phyloP scores from a whole-genome alignment of 53 echinoderm and acorn worm species.

The Stichopus horrens region DNA sequence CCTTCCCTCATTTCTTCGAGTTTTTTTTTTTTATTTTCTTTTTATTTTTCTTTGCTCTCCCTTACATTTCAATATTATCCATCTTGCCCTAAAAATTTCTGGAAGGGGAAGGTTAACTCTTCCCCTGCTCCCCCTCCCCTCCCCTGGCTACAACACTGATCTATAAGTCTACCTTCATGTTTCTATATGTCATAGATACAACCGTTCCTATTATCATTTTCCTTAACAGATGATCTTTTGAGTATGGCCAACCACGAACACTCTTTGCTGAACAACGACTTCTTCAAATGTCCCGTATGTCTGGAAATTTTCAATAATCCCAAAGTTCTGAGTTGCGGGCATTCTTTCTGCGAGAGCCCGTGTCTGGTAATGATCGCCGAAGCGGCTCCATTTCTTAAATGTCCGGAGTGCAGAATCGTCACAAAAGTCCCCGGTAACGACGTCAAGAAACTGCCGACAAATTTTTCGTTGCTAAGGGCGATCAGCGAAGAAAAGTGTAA shows the following conservation, averaged over 20 bases:
- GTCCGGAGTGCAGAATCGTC: slow-evolving; percentile 23
- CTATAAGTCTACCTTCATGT: background rate
- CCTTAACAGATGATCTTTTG: background rate
- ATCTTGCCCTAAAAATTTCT: background rate
- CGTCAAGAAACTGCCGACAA: slow-evolving; percentile 19
- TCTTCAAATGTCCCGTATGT: slow-evolving; percentile 26
- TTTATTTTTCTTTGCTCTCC: no score
- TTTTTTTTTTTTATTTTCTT: no score
- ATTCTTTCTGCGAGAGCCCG: slow-evolving; percentile 31
- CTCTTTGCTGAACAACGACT: background rate
- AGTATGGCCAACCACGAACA: background rate
- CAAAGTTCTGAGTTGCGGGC: slow-evolving; percentile 27
- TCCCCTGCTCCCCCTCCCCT: background rate
- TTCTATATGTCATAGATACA: background rate
- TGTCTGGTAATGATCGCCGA: background rate
- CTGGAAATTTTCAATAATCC: slow-evolving; percentile 19
- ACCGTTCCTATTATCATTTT: background rate
- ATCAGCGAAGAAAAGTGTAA: background rate
- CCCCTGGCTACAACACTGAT: background rate
- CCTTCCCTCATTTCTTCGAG: no score
- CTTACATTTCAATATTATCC: no score
- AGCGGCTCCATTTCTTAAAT: background rate
- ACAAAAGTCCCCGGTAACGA: slow-evolving; percentile 7
- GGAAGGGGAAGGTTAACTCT: background rate
- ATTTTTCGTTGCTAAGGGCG: slow-evolving; percentile 30